These are phyloP conservation scores for Toxostoma redivivum DNA, from an alignment of 2,113 vertebrate species.

Conservation along the genomic window DNA sequence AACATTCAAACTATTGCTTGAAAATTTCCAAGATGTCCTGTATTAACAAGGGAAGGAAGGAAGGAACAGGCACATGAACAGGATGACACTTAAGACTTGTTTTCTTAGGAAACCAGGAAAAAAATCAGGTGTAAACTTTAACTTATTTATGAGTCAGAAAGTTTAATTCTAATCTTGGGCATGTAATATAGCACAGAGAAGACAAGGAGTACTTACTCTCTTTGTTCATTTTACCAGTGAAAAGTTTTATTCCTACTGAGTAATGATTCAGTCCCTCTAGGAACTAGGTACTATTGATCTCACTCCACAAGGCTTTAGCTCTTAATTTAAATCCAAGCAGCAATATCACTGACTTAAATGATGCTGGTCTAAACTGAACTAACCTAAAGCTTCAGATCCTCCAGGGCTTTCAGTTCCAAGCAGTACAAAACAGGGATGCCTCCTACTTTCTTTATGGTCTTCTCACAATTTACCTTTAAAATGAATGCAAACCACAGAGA, in stretches of 20 bases:
- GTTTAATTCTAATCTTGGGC: background rate
- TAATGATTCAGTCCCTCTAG: background rate
- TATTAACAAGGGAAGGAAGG: background rate
- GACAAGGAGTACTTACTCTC: background rate
- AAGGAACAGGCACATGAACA: background rate
- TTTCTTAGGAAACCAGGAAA: background rate
- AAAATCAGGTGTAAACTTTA: background rate
- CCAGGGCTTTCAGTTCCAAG: background rate
- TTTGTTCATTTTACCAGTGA: background rate
- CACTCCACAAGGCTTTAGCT: background rate
- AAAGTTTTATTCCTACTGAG: background rate
- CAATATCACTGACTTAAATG: background rate
- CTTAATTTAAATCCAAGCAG: constrained; percentile 26
- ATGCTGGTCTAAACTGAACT: background rate
- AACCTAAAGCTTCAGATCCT: background rate
- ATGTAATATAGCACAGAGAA: background rate
- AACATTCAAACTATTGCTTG: background rate
- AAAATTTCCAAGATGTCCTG: background rate
- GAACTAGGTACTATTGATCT: constrained; percentile 1
- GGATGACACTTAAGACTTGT: background rate
- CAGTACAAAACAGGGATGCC: background rate
- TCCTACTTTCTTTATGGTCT: background rate
- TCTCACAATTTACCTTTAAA: background rate
- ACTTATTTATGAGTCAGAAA: background rate
- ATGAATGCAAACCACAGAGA: background rate